A percentile compares a stretch with the other conserved stretches of the same genome.
Conservation (phyloP, 2,113 vertebrate genomes). For the Cheilinus undulatus region DNA sequence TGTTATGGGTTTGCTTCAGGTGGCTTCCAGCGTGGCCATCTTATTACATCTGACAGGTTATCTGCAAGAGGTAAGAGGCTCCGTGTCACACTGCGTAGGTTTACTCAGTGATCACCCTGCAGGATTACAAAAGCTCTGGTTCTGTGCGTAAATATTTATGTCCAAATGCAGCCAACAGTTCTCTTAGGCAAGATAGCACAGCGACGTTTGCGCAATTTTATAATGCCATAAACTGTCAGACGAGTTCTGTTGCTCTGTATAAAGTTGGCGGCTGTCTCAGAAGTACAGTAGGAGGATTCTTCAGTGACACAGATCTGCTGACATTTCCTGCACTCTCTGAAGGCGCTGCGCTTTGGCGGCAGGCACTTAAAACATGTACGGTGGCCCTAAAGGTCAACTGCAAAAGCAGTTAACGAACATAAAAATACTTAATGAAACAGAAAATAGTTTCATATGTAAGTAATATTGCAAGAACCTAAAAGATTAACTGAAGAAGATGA, state of each 20-base stretch:
- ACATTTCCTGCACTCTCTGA: conserved; percentile 37
- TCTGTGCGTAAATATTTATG: conserved; percentile 27
- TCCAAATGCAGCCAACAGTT: not conserved
- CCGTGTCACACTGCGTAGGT: not conserved
- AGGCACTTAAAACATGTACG: conserved; percentile 12
- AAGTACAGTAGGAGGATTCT: conserved; percentile 8
- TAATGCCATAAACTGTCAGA: conserved; percentile 35
- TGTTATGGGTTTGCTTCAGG: conserved; percentile 92
- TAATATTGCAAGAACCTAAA: no score
- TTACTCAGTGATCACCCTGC: not conserved
- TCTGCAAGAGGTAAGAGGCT: conserved; percentile 86
- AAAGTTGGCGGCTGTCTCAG: not conserved
- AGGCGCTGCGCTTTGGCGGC: conserved; percentile 21
- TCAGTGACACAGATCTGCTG: not conserved
- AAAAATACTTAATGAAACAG: no score
- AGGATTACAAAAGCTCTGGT: not conserved
- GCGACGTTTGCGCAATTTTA: conserved; percentile 42
- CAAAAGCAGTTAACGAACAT: no score
- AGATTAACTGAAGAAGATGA: no score
- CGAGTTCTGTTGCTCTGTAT: not conserved
- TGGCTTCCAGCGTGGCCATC: conserved; percentile 93
- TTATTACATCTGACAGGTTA: conserved; percentile 94
- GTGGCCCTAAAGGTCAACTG: no score
- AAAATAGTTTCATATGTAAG: no score
- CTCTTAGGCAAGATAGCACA: not conserved